Conservation (phyloP, 2,888 invertebrate genomes). For the Agelastica alni region DNA sequence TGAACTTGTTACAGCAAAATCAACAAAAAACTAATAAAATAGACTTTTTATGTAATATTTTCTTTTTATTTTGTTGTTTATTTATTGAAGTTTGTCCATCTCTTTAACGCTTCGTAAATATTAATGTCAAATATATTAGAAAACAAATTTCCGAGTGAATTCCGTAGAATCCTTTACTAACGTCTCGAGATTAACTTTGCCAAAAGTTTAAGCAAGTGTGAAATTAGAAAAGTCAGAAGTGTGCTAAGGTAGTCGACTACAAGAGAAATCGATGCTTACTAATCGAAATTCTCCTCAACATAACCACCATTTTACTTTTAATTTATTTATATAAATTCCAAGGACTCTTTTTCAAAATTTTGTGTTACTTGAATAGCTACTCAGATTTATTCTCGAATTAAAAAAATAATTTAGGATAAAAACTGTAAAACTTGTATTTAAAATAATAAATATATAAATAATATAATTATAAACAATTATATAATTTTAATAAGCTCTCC, state of each 20-base stretch:
- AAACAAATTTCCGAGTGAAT: constrained; percentile 14
- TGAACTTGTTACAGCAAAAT: too few relatives aligned
- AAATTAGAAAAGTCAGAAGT: constrained; percentile 27
- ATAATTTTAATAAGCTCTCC: too few relatives aligned
- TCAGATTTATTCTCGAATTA: too few relatives aligned
- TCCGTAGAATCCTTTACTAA: constrained; percentile 18
- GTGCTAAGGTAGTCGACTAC: constrained; percentile 24
- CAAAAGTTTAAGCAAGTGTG: constrained; percentile 25
- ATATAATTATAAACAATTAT: too few relatives aligned
- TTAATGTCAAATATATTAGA: constrained; percentile 18
- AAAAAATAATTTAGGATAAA: too few relatives aligned
- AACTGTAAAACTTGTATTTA: too few relatives aligned
- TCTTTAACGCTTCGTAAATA: constrained; percentile 8
- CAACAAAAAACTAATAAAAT: too few relatives aligned
- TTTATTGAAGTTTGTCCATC: too few relatives aligned
- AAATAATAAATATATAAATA: too few relatives aligned
- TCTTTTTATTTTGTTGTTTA: too few relatives aligned
- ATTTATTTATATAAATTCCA: constrained; percentile 13
- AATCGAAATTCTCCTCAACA: constrained; percentile 23
- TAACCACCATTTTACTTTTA: constrained; percentile 24
- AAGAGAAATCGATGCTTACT: constrained; percentile 23
- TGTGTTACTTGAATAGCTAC: too few relatives aligned
- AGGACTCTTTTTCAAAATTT: constrained; percentile 12
- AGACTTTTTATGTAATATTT: too few relatives aligned
- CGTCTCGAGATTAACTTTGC: constrained; percentile 21